Base-by-base conservation (phyloP, 2,797 vertebrate species). In the Spinus olivaceus region DNA sequence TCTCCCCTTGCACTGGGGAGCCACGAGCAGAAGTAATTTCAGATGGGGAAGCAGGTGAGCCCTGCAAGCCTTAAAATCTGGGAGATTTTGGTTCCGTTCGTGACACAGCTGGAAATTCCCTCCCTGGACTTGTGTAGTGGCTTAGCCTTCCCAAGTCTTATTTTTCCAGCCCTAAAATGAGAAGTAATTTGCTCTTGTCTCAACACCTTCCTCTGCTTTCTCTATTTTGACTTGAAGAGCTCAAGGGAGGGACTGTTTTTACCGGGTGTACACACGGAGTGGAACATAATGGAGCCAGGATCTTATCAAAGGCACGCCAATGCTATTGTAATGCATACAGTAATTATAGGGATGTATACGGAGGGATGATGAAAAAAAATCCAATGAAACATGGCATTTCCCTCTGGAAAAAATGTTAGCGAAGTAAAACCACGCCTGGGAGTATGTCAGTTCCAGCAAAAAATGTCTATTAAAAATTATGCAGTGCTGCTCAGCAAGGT, bases 391-490 rank as follows among this genome's bases (percentile, higher is more conserved):
- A 25, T 80, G 92, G 92, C 93, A 90, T 93, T 95, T 95, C 94
- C 94, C 86, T 47, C 56, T 59, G 88, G 96, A 88, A 93, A 80
- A 94, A 84, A 74, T 32, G 83, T 46, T 81, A 90, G 78, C 4
- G 1, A 71, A 88, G 57, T 82, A 66, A 85, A 95, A 71, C 83
- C 90, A 66, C 23, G 30, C 78, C 93, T 90, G 81, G 92, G 93
- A 95, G n/a, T 74, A 24, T 94, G 93, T 93, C 90, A 87, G 88
- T 59, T 92, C 84, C 81, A 94, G 94, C 88, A 87, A 87, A 91
- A 85, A 90, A 92, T 57, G 88, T 88, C 92, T 95, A 74, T 93
- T 96, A 95, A 94, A 96, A 86, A 95, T 92, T 90, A 94, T 77
- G 86, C 94, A 57, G 90, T 64, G 86, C 92, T 82, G 88, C 66